Evolutionary conservation across 2,888 invertebrate species (phyloP).

Genomic region (Cheiracanthium punctorium): DNA sequence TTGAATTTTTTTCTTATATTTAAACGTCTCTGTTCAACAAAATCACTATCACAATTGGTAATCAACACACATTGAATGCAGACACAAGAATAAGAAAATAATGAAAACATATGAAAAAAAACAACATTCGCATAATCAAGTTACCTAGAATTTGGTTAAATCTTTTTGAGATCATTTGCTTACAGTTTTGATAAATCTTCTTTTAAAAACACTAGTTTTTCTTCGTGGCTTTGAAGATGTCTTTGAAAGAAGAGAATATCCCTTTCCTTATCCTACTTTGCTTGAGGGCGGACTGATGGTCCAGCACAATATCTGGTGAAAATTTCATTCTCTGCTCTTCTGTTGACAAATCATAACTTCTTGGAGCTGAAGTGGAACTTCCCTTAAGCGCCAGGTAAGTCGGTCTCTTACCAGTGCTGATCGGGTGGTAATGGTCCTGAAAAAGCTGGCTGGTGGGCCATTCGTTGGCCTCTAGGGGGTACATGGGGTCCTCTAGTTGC

Average conservation of each 20-base stretch:
- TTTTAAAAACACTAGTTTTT: slow-evolving; percentile 28
- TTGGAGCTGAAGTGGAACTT: slow-evolving; percentile 14
- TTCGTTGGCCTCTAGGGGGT: slow-evolving; percentile 55
- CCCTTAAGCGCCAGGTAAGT: slow-evolving; percentile 50
- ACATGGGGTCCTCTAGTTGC: slow-evolving; percentile 54
- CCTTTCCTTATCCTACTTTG: slow-evolving; percentile 54
- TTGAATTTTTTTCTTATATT: not conserved
- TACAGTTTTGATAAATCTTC: slow-evolving; percentile 1
- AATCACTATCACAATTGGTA: not conserved
- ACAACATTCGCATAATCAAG: not conserved
- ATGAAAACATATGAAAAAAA: not conserved
- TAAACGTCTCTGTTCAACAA: not conserved
- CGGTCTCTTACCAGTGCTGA: slow-evolving; percentile 63
- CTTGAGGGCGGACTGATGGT: slow-evolving; percentile 29
- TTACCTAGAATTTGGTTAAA: not conserved
- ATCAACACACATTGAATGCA: slow-evolving; percentile 1
- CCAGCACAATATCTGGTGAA: slow-evolving; percentile 30
- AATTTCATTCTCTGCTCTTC: slow-evolving; percentile 42
- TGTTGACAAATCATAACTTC: slow-evolving; percentile 13
- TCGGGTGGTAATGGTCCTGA: slow-evolving; percentile 46
- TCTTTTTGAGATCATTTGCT: not conserved
- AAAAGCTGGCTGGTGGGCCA: slow-evolving; percentile 41
- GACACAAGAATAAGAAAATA: slow-evolving; percentile 1
- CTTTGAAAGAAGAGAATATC: slow-evolving; percentile 61
- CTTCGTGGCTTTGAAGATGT: slow-evolving; percentile 59